Base-by-base conservation (phyloP, 1,140 invertebrate genomes). In the Pachyrhynchus sulphureomaculatus region DNA sequence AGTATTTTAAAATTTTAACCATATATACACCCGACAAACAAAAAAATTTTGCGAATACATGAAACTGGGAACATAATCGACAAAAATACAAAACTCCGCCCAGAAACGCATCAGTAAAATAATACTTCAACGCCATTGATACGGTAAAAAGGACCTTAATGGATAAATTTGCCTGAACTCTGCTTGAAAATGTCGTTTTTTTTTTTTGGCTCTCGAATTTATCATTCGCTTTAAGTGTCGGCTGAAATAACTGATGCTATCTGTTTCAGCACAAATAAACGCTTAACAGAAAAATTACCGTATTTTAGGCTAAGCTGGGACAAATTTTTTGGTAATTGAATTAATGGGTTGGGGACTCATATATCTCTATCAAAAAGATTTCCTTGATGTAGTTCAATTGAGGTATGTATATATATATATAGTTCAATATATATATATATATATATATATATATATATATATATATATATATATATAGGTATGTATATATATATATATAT, bases 181-280 rank as follows among this genome's bases (percentile, higher is more conserved):
- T 48, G 55, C 55, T 42, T 48, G 33, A 58, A 58, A 58, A 48
- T 48, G 44, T 44, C 29, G 55, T 58, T 58, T 32, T 58, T 58
- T 58, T 58, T 32, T 58, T 58, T 58, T 33, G 29, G 34, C 55
- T 48, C 55, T 48, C 44, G 55, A 58, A 58, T 58, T 48, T 58
- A 44, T 58, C 55, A 58, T 58, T 44, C 55, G 47, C 55, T 58
- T 58, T 36, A 58, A 58, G 42, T 48, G 55, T 58, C 55, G 55
- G 36, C 48, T 37, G 29, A 44, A 58, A 48, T 48, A 58, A 48
- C 55, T 48, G 55, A 58, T 58, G 47, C 55, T 24, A 58, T 58
- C 42, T 58, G 48, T 58, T 58, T 37, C 34, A 24, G 33, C 33
- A 10, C 32, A 17, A 21, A 48, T 48, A 45, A 34, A 47, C 55